Conservation (phyloP, 2,797 vertebrate species). For the Ctenochaetus hawaiiensis region DNA sequence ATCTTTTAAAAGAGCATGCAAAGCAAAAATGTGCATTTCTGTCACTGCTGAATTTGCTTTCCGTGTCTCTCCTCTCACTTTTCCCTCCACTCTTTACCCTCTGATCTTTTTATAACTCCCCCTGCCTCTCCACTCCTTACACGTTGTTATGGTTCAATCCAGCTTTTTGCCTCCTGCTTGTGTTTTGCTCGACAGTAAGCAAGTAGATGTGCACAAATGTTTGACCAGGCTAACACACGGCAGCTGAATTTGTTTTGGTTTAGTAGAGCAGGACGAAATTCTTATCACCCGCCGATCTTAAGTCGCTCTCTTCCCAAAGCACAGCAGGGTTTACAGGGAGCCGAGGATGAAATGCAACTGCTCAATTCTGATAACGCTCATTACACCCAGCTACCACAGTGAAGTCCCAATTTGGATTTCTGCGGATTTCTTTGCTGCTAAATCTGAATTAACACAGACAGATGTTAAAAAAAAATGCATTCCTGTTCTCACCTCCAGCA, state of each 20-base stretch:
- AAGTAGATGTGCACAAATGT: background rate
- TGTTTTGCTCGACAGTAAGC: slow-evolving; percentile 3
- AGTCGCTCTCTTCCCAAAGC: slow-evolving; percentile 54
- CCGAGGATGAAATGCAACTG: slow-evolving; percentile 50
- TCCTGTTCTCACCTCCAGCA: slow-evolving; percentile 93
- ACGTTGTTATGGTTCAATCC: slow-evolving; percentile 11
- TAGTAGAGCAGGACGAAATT: slow-evolving; percentile 25
- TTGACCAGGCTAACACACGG: background rate
- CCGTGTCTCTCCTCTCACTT: slow-evolving; percentile 35
- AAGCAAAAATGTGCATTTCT: slow-evolving; percentile 27
- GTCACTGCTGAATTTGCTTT: slow-evolving; percentile 31
- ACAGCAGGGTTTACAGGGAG: slow-evolving; percentile 41
- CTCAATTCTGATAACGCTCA: slow-evolving; percentile 60
- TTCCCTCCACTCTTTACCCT: slow-evolving; percentile 41
- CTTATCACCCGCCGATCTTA: slow-evolving; percentile 53
- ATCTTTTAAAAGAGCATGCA: background rate
- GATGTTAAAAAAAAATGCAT: slow-evolving; percentile 2
- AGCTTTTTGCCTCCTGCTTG: slow-evolving; percentile 2
- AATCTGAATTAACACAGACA: slow-evolving; percentile 13
- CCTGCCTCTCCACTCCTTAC: slow-evolving; percentile 23
- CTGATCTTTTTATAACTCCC: slow-evolving; percentile 71
- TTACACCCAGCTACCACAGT: slow-evolving; percentile 32
- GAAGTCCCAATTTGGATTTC: slow-evolving; percentile 43
- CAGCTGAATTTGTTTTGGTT: slow-evolving; percentile 47
- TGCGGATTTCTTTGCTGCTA: slow-evolving; percentile 5